Conservation (phyloP, 2,888 invertebrate species). For the Halictus ligatus region DNA sequence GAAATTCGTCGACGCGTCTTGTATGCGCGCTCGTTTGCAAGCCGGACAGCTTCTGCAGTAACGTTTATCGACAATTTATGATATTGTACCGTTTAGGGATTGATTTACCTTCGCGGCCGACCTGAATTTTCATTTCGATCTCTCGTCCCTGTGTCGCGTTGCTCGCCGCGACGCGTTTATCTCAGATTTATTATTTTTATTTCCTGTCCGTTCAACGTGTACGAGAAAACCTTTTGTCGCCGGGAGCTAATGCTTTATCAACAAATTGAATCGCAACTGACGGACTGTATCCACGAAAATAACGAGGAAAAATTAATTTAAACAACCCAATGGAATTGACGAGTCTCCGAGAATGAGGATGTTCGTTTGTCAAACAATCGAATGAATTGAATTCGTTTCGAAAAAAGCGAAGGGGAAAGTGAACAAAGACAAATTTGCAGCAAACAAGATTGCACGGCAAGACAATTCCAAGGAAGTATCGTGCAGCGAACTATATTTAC, state of each 20-base stretch:
- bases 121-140: conserved; percentile 9
- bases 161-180: background rate
- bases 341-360: no score
- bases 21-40: background rate
- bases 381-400: no score
- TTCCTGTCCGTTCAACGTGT: background rate
- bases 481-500: background rate
- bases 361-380: no score
- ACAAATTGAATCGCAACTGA: no score
- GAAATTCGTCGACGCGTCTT: conserved; percentile 7
- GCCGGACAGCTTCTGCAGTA: background rate
- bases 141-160: background rate
- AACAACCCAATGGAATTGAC: no score
- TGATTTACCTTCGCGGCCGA: background rate
- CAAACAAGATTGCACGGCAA: background rate
- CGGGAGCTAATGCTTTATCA: no score
- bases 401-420: background rate
- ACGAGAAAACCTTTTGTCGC: background rate
- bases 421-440: no score
- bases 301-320: no score
- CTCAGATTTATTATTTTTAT: background rate
- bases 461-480: background rate
- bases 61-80: conserved; percentile 10
- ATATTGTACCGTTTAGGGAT: conserved; percentile 8
- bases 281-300: no score